Base-by-base conservation (phyloP, 2,113 vertebrate genomes). In the Saguinus midas region DNA sequence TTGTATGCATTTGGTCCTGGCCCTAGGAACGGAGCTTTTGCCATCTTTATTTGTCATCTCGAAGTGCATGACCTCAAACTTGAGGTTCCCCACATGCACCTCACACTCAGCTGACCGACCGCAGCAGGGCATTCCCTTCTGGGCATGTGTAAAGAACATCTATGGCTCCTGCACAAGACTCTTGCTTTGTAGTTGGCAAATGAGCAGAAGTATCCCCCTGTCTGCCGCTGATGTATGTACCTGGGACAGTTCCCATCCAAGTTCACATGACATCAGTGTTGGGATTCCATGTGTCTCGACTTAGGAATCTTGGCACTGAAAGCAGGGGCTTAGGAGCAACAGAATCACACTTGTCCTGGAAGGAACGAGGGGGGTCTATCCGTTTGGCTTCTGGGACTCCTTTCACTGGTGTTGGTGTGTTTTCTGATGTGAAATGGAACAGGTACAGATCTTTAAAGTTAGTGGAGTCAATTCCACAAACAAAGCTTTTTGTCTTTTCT, bases 281-380 rank as follows among this genome's bases (percentile, higher is more conserved):
- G 32, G 43, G 43, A 17, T 3, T 14, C 32, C 21, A 5, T 50
- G 7, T 11, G 23, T 52, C 43, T 90, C 70, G 55, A 68, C 32
- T 64, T 75, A 21, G 50, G 27, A 68, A 52, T 61, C 58, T 37
- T 52, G 21, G 35, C 2, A 1, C 29, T 3, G 29, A 45, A 12
- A 61, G 83, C 16, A 9, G 29, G 52, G 40, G 29, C 40, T 45
- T 84, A 20, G 16, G 52, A 23, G 5, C 6, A 14, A 32, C 40
- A 50, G 48, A 64, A 37, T 43, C 45, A 32, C 40, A 16, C 21
- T 17, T 3, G 27, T 21, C 12, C 40, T 4, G 12, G 11, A 35
- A 17, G 27, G 17, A 40, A 35, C 10, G 3, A 1, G 29, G 37
- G 17, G 11, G 4, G 1, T 1, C 4, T 5, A 11, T 40, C 48